Evolutionary conservation across 2,113 vertebrate species (phyloP), one percentile per base, ranked within the genome.

Genomic region (Notarius lentiginosus): DNA sequence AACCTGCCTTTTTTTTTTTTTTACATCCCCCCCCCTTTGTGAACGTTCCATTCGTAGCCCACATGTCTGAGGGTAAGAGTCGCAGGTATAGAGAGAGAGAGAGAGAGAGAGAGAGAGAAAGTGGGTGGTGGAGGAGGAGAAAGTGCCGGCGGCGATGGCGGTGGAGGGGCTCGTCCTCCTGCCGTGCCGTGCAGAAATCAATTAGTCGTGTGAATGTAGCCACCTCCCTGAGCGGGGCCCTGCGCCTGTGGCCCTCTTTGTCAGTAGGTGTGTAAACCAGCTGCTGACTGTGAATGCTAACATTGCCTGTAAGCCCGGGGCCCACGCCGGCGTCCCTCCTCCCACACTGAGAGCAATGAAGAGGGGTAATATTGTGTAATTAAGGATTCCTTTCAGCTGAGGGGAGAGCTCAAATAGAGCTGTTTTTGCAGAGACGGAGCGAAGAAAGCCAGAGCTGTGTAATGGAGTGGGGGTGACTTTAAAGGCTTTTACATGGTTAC

Each of bases 321-420:
- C 91, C 90, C 87, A 90, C 90, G 80, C 89, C 89, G 88, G 91
- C 82, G 0, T 88, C 92, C 94, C 79, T 61, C 95, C 83, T 81
- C 93, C 95, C 95, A 94, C 96, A 96, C 95, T 93, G 94, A 94
- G 94, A 94, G 96, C 96, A 91, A 96, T 96, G 97, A 97, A 97
- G 97, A 98, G 95, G 96, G 96, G 97, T 97, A 98, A 98, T 99
- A 96, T 98, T 99, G 97, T 97, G 97, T 97, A 99, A 99, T 99
- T 99, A 99, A 98, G 96, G 96, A 97, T 99, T 99, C 96, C 96
- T 99, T 99, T 99, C 97, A 99, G 96, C 96, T 97, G 92, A 96
- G 96, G 95, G 97, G 97, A 98, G 97, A 97, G 97, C 97, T 97
- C 97, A 99, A 99, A 98, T 97, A 97, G 96, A 97, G 96, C 96